Evolutionary conservation across 2,113 vertebrate species (phyloP).

Genomic region (Ciconia maguari): DNA sequence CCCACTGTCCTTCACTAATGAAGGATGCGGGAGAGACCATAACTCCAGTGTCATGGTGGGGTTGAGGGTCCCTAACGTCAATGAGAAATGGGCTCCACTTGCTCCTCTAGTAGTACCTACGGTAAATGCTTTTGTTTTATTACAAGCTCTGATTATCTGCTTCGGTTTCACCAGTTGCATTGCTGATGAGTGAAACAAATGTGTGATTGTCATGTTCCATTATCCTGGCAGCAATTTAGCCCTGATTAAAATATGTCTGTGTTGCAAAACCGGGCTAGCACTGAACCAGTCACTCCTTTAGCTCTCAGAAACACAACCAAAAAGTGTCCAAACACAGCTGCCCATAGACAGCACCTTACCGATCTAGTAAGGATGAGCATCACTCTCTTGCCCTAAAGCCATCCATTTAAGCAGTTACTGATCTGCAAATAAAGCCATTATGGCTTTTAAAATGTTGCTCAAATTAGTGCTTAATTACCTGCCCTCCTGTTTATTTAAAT

Average conservation of each 20-base stretch:
- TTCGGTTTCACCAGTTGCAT: neutral
- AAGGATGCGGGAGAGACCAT: neutral
- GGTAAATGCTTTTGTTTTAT: neutral
- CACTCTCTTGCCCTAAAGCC: neutral
- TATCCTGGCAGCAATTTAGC: neutral
- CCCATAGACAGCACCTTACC: neutral
- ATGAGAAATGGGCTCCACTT: neutral
- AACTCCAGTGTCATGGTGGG: neutral
- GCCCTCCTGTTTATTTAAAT: neutral
- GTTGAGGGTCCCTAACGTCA: neutral
- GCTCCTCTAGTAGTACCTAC: neutral
- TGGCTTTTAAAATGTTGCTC: neutral
- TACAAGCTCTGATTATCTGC: neutral
- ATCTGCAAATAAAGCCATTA: constrained; percentile 18
- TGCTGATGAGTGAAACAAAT: neutral
- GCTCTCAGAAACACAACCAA: neutral
- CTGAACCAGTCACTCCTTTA: neutral
- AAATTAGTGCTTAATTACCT: constrained; percentile 9
- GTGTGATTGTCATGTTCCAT: neutral
- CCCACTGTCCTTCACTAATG: neutral
- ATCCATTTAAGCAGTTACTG: neutral
- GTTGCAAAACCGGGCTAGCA: neutral
- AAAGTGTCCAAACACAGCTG: neutral
- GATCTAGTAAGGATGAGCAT: neutral
- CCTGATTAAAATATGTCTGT: neutral